Evolutionary conservation across 2,113 vertebrate genomes (phyloP).

Genomic region (Poeciliopsis occidentalis): DNA sequence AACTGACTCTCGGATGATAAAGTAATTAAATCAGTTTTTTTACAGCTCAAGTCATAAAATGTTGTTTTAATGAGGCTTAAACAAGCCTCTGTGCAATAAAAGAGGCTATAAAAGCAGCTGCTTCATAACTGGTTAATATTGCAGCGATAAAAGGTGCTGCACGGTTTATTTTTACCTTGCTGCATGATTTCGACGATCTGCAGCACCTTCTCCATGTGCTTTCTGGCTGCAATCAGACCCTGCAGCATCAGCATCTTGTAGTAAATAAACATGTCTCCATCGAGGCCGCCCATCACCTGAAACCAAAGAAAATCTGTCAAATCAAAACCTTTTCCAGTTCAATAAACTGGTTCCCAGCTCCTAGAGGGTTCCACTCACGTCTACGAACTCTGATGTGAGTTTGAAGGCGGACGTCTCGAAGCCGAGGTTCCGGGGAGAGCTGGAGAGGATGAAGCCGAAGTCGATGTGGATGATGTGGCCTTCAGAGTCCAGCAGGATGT

Average conservation of each 20-base stretch:
- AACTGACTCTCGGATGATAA: background rate
- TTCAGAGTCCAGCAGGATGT: conserved; percentile 92
- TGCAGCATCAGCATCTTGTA: conserved; percentile 99
- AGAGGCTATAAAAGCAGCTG: background rate
- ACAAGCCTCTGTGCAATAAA: background rate
- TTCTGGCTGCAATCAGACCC: conserved; percentile 90
- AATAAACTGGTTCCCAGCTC: background rate
- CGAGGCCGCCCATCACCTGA: conserved; percentile 93
- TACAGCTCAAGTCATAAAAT: background rate
- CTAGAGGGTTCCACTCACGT: conserved; percentile 76
- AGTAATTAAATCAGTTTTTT: background rate
- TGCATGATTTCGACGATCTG: conserved; percentile 99
- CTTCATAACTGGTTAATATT: background rate
- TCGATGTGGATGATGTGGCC: conserved; percentile 99
- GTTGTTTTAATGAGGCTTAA: background rate
- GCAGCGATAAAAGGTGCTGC: background rate
- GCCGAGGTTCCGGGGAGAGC: conserved; percentile 93
- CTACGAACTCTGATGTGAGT: conserved; percentile 92
- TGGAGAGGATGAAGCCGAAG: conserved; percentile 97
- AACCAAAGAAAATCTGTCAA: background rate
- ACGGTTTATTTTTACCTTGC: conserved; percentile 80
- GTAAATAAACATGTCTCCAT: conserved; percentile 97
- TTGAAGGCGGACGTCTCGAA: conserved; percentile 97
- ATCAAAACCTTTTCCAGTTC: background rate
- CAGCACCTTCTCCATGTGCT: conserved; percentile 95